Conservation (phyloP, 2,888 invertebrate genomes). For the Nomada flava region DNA sequence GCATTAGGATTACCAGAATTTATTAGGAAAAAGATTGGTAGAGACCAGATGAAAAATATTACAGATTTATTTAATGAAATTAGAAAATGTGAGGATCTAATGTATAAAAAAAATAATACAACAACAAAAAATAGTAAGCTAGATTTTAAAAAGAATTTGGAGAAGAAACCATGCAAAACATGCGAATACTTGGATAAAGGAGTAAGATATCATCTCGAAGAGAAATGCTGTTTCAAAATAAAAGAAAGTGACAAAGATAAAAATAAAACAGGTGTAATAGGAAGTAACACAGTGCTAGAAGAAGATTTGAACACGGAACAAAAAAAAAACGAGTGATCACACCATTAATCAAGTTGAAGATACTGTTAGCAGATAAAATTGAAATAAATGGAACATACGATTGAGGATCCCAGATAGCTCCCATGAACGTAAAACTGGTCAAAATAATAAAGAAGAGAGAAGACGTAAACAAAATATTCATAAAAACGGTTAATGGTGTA, state of each 20-base stretch:
- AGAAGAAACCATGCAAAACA: constrained; percentile 19
- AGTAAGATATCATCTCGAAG: constrained; percentile 4
- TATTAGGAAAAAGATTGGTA: constrained; percentile 67
- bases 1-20: constrained; percentile 68
- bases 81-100: constrained; percentile 51
- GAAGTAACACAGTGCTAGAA: constrained; percentile 35
- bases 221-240: constrained; percentile 6
- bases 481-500: constrained; percentile 69
- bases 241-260: constrained; percentile 25
- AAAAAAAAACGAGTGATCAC: constrained; percentile 53
- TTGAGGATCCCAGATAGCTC: constrained; percentile 62
- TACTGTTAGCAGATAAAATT: constrained; percentile 49
- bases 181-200: constrained; percentile 21
- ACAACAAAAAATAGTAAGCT: constrained; percentile 22
- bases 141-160: constrained; percentile 26
- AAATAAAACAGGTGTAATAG: constrained; percentile 35
- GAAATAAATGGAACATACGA: constrained; percentile 59
- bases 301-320: neutral
- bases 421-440: constrained; percentile 65
- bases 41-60: constrained; percentile 48
- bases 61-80: constrained; percentile 38
- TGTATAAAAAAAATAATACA: constrained; percentile 20
- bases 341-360: constrained; percentile 68
- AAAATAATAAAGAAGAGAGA: constrained; percentile 44
- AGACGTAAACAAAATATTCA: constrained; percentile 49